Evolutionary conservation across 2,888 invertebrate genomes (phyloP).

Genomic region (Polydrusus pterygomalis): DNA sequence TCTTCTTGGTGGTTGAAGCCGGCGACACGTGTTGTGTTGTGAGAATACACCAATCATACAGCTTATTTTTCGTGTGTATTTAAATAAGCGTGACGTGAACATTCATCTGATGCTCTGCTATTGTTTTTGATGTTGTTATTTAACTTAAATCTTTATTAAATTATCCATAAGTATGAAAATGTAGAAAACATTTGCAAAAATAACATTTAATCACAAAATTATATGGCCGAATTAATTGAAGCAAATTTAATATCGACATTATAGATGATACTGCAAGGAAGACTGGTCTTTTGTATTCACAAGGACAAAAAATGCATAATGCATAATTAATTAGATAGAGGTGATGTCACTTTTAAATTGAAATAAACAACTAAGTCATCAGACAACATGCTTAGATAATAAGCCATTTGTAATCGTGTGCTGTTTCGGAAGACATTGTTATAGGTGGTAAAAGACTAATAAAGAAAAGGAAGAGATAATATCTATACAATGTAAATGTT

Average conservation of each 20-base stretch:
- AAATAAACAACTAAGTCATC: conserved; percentile 21
- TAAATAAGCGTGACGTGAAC: too few relatives aligned
- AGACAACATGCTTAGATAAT: conserved; percentile 21
- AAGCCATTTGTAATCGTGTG: conserved; percentile 15
- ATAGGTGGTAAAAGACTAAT: neutral
- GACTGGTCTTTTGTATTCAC: conserved; percentile 9
- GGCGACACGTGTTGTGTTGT: too few relatives aligned
- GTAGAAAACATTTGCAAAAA: too few relatives aligned
- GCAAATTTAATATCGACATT: neutral
- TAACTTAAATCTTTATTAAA: too few relatives aligned
- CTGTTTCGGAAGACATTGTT: conserved; percentile 16
- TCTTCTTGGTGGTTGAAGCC: too few relatives aligned
- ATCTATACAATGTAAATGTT: neutral
- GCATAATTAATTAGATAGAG: conserved; percentile 15
- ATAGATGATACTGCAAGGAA: neutral
- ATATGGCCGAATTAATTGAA: too few relatives aligned
- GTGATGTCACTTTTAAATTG: conserved; percentile 21
- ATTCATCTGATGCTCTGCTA: too few relatives aligned
- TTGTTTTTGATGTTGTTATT: too few relatives aligned
- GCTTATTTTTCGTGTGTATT: too few relatives aligned
- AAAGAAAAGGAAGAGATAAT: conserved; percentile 9
- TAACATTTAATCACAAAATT: too few relatives aligned
- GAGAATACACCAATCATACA: too few relatives aligned
- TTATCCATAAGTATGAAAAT: too few relatives aligned
- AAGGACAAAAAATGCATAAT: conserved; percentile 26